phyloP scores from a whole-genome alignment of 2,888 invertebrate species.

The Phymatocera aterrima region DNA sequence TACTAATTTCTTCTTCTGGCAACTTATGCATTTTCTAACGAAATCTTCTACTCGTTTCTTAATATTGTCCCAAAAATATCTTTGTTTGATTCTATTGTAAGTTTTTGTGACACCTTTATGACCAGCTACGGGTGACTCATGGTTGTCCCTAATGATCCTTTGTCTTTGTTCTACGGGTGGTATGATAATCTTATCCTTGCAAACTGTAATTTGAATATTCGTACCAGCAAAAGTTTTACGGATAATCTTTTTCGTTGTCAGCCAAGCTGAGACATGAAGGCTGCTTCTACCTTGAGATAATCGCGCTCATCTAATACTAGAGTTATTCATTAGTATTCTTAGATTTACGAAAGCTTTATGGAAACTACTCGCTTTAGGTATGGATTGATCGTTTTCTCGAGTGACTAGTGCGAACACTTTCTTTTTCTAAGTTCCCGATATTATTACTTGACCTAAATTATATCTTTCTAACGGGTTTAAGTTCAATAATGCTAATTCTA shows the following conservation, averaged over 20 bases:
- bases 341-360: conserved; percentile 2
- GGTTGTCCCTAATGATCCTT: background rate
- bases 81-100: conserved; percentile 42
- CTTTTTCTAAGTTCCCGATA: conserved; percentile 10
- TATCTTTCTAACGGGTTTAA: background rate
- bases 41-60: conserved; percentile 51
- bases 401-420: conserved; percentile 21
- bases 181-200: conserved; percentile 38
- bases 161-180: no score
- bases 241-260: conserved; percentile 38
- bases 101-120: conserved; percentile 47
- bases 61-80: conserved; percentile 49
- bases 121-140: background rate
- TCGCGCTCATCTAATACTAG: conserved; percentile 1
- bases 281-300: conserved; percentile 44
- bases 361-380: background rate
- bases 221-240: background rate
- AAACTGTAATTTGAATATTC: conserved; percentile 35
- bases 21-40: conserved; percentile 50
- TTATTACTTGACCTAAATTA: conserved; percentile 23
- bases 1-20: no score
- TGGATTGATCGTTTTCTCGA: conserved; percentile 18
- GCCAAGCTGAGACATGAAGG: conserved; percentile 15
- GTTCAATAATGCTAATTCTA: conserved; percentile 36
- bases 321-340: conserved; percentile 8